Conservation (phyloP, 1,140 invertebrate species). For the Diprion similis region DNA sequence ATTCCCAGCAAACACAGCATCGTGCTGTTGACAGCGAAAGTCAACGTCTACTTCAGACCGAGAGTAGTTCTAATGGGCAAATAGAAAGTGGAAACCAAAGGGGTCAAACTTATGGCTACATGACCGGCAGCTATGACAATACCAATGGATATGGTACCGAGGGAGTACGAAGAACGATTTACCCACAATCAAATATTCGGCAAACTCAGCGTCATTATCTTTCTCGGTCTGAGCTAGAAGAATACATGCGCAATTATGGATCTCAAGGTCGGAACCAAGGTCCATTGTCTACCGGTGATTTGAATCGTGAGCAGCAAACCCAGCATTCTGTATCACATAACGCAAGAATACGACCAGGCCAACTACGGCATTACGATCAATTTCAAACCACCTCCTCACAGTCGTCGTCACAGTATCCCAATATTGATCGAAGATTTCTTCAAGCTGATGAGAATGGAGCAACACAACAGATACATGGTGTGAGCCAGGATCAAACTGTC, state of each 20-base stretch:
- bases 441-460: neutral
- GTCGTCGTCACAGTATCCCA: slow-evolving; percentile 28
- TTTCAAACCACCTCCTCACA: slow-evolving; percentile 32
- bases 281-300: neutral
- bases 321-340: neutral
- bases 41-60: slow-evolving; percentile 17
- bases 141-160: too few species aligned
- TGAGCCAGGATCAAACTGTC: slow-evolving; percentile 7
- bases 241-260: neutral
- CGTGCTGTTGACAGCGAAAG: neutral
- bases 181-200: neutral
- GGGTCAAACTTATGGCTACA: too few species aligned
- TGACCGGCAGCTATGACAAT: neutral
- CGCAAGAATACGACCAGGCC: slow-evolving; percentile 3
- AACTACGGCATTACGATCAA: slow-evolving; percentile 32
- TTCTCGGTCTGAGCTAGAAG: neutral
- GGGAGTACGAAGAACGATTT: neutral
- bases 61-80: neutral
- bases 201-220: neutral
- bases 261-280: neutral
- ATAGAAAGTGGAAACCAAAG: too few species aligned
- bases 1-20: slow-evolving; percentile 19
- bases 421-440: neutral
- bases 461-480: slow-evolving; percentile 14
- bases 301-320: neutral